Evolutionary conservation across 2,888 invertebrate genomes (phyloP), one percentile per base, ranked within the genome.

Genomic region (Eulithis testata): DNA sequence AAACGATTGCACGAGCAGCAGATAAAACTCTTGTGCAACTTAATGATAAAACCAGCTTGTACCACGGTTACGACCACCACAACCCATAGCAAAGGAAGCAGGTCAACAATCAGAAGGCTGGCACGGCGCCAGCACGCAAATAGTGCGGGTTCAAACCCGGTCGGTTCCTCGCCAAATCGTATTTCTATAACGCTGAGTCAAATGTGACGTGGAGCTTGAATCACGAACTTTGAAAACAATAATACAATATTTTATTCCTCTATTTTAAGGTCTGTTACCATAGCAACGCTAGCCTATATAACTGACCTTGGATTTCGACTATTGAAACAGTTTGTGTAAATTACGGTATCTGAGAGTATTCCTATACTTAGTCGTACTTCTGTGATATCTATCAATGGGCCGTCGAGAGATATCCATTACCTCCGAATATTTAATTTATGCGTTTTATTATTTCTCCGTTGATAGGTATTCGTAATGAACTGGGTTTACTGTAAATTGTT

Each of bases 101-200:
- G 89, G 88, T 88, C 86, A 85, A 82, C 84, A 82, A 82, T 84
- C 83, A 70, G 77, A 67, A 70, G 71, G 73, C 72, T 90, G 90
- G 90, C 89, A 72, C 70, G 60, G 65, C 66, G 90, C 90, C 89
- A 90, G 75, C 72, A 52, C 83, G 75, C 80, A 86, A 88, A 91
- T 91, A 91, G 87, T 76, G 75, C 78, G 89, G 85, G 90, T 89
- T 90, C 90, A 89, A 83, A 81, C 87, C 86, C 89, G 84, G 89
- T 81, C 84, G 81, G 78, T 74, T 71, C 76, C 82, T 80, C 86
- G 86, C 85, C 85, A 87, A 88, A 85, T 84, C 77, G 84, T 88
- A 88, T 89, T 87, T 84, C 81, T 82, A 86, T 81, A 77, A 69
- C 72, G 60, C 77, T 91, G 91, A 91, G 76, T 90, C 90, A 88